Conservation (phyloP, 2,888 invertebrate species). For the Phyllotreta cruciferae region DNA sequence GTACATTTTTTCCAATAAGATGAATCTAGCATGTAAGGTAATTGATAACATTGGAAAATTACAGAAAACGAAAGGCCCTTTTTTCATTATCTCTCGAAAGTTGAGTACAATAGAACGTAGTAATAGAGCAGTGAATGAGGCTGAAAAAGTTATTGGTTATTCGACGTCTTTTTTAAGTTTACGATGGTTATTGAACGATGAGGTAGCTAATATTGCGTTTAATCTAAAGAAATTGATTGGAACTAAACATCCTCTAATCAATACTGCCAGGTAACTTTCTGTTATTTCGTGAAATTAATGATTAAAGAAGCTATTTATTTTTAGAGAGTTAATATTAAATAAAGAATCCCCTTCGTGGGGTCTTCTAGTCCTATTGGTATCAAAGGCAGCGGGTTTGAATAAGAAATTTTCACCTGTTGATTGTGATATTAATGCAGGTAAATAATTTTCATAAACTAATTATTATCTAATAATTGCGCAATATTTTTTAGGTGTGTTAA, state of each 20-base stretch:
- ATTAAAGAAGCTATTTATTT: slow-evolving; percentile 25
- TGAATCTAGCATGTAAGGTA: too few relatives aligned
- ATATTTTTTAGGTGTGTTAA: slow-evolving; percentile 65
- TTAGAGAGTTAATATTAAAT: slow-evolving; percentile 56
- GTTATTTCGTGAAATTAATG: too few relatives aligned
- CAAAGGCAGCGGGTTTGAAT: slow-evolving; percentile 87
- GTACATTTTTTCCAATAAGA: too few relatives aligned
- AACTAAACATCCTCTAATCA: slow-evolving; percentile 90
- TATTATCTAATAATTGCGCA: too few relatives aligned
- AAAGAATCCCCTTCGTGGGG: slow-evolving; percentile 93
- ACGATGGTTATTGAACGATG: slow-evolving; percentile 92
- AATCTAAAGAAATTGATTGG: slow-evolving; percentile 91
- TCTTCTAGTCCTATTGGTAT: slow-evolving; percentile 85
- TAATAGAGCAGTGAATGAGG: slow-evolving; percentile 72
- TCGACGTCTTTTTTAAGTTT: slow-evolving; percentile 93
- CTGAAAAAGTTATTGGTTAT: slow-evolving; percentile 95
- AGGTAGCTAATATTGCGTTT: slow-evolving; percentile 91
- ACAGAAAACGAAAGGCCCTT: background rate
- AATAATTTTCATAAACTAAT: slow-evolving; percentile 1
- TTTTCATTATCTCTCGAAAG: slow-evolving; percentile 16
- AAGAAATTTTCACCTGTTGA: slow-evolving; percentile 79
- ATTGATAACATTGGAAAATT: too few relatives aligned
- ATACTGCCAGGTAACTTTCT: slow-evolving; percentile 82
- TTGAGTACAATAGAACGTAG: slow-evolving; percentile 38
- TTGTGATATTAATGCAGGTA: slow-evolving; percentile 83